Conservation (phyloP, 2,797 vertebrate species). For the Distichodus sexfasciatus region DNA sequence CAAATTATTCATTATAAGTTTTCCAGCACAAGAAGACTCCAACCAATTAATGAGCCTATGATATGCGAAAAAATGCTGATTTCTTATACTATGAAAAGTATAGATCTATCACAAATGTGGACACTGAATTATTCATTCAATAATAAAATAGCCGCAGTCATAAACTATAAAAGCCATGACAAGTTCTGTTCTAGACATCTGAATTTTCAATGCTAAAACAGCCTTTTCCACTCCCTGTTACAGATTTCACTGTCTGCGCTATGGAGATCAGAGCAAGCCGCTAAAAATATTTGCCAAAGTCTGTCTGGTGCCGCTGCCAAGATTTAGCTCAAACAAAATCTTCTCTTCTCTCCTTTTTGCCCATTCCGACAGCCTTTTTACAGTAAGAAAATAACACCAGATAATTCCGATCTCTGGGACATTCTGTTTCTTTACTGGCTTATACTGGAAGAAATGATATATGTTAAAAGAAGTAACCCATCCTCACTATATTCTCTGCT, state of each 20-base stretch:
- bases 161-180: neutral
- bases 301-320: neutral
- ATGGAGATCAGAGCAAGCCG: neutral
- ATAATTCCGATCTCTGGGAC: no score
- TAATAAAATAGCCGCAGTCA: constrained; percentile 11
- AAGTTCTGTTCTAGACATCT: neutral
- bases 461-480: no score
- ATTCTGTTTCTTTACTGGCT: no score
- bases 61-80: no score
- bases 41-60: no score
- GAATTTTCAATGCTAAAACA: neutral
- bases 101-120: neutral
- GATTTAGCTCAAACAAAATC: neutral
- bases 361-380: neutral
- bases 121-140: neutral
- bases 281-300: neutral
- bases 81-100: no score
- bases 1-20: no score
- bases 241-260: neutral
- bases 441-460: no score
- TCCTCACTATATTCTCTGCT: no score
- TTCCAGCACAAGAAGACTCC: no score
- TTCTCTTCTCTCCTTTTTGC: neutral
- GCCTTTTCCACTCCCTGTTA: neutral
- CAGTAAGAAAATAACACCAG: no score